These are phyloP conservation scores for Epicauta chinensis DNA, from an alignment of 1,140 invertebrate genomes.

Conservation along the genomic window DNA sequence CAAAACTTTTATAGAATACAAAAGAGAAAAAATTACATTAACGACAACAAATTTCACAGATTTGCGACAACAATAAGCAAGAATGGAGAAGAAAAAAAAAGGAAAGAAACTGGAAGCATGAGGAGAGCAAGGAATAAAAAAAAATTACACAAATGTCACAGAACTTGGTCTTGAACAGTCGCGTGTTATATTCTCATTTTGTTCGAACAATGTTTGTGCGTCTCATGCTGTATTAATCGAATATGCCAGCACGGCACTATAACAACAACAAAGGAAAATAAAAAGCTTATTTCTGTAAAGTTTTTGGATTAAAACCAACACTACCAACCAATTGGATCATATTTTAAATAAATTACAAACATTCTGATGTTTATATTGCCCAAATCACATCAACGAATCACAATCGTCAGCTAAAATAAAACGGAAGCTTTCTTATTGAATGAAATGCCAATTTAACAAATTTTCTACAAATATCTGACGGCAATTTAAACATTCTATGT, in stretches of 20 bases:
- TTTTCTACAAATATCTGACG: too few relatives aligned
- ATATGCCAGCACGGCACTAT: slow-evolving; percentile 4
- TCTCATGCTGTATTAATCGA: slow-evolving; percentile 14
- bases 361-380: too few relatives aligned
- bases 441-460: too few relatives aligned
- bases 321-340: not conserved
- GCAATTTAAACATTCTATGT: too few relatives aligned
- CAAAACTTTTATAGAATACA: too few relatives aligned
- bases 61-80: slow-evolving; percentile 6
- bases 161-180: not conserved
- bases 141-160: slow-evolving; percentile 12
- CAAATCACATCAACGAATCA: too few relatives aligned
- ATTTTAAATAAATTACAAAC: too few relatives aligned
- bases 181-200: slow-evolving; percentile 17
- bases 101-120: too few relatives aligned
- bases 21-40: not conserved
- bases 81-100: too few relatives aligned
- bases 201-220: slow-evolving; percentile 12
- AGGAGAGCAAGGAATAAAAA: not conserved
- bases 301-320: slow-evolving; percentile 10
- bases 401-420: too few relatives aligned
- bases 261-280: slow-evolving; percentile 10
- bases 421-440: too few relatives aligned
- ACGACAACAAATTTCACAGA: slow-evolving; percentile 2
- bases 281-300: slow-evolving; percentile 13